Percentiles rank a stretch among this genome's conserved stretches.
Evolutionary conservation across 2,888 invertebrate species (phyloP).

Genomic region (Spilosoma lubricipeda): DNA sequence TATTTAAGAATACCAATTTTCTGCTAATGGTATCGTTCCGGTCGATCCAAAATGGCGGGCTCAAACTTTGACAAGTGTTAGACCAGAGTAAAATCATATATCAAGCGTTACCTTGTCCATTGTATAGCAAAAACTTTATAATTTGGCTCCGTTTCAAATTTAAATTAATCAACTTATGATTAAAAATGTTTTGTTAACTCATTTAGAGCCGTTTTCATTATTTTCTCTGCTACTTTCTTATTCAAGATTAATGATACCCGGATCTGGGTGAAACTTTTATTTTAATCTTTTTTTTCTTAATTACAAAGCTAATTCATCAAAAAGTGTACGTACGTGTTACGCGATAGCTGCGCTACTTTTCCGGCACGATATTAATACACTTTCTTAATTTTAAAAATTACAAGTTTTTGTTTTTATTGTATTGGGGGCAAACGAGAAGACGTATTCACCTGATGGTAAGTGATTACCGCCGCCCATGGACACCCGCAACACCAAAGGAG

Average conservation of each 20-base stretch:
- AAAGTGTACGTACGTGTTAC: background rate
- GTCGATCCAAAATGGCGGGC: background rate
- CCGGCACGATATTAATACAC: background rate
- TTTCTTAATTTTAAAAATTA: too few species aligned
- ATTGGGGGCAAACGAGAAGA: too few species aligned
- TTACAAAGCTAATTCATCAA: constrained; percentile 21
- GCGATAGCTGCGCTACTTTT: constrained; percentile 12
- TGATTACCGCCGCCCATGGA: too few species aligned
- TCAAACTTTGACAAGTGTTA: background rate
- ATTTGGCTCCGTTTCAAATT: background rate
- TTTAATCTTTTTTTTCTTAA: constrained; percentile 20
- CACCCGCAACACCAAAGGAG: too few species aligned
- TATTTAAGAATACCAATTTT: background rate
- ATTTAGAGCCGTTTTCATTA: constrained; percentile 13
- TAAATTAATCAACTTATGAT: constrained; percentile 16
- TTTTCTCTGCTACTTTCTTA: constrained; percentile 15
- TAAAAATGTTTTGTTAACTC: constrained; percentile 15
- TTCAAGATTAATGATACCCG: constrained; percentile 23
- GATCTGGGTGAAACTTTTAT: constrained; percentile 9
- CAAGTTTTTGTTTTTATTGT: too few species aligned
- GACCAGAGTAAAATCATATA: background rate
- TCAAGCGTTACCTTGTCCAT: background rate
- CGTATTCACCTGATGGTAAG: too few species aligned
- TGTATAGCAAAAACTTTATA: background rate
- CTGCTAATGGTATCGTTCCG: background rate